Evolutionary conservation across 2,113 vertebrate genomes (phyloP).

Genomic region (Pimephales promelas): DNA sequence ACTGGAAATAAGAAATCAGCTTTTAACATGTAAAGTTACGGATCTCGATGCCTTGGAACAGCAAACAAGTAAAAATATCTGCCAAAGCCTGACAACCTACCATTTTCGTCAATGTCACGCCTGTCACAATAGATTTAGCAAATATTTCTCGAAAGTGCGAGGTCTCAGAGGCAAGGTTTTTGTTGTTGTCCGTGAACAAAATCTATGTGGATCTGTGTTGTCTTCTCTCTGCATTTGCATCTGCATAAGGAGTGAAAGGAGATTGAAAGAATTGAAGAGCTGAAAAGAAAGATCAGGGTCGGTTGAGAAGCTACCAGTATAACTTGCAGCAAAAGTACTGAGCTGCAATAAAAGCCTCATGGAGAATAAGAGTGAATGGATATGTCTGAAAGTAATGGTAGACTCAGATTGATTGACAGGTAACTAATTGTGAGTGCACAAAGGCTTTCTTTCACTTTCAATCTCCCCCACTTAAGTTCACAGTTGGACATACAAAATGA

Average conservation of each 20-base stretch:
- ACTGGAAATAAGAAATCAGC: slow-evolving; percentile 30
- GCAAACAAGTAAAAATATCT: slow-evolving; percentile 47
- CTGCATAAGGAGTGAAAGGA: slow-evolving; percentile 42
- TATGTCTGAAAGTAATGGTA: slow-evolving; percentile 25
- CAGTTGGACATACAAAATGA: slow-evolving; percentile 70
- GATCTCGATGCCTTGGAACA: slow-evolving; percentile 40
- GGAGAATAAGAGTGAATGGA: slow-evolving; percentile 39
- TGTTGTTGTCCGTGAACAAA: slow-evolving; percentile 53
- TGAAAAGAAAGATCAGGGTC: slow-evolving; percentile 15
- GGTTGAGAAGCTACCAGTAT: slow-evolving; percentile 43
- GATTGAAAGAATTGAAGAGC: slow-evolving; percentile 8
- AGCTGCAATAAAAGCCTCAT: slow-evolving; percentile 27
- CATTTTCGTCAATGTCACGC: slow-evolving; percentile 55
- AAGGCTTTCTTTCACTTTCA: slow-evolving; percentile 52
- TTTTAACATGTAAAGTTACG: slow-evolving; percentile 30
- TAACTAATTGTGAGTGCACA: slow-evolving; percentile 60
- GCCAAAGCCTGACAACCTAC: slow-evolving; percentile 43
- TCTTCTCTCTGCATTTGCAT: slow-evolving; percentile 20
- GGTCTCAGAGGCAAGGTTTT: slow-evolving; percentile 49
- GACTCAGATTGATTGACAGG: slow-evolving; percentile 4
- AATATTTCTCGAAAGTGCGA: slow-evolving; percentile 51
- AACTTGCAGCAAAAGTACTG: slow-evolving; percentile 45
- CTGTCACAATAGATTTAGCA: slow-evolving; percentile 58
- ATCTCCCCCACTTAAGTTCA: slow-evolving; percentile 58
- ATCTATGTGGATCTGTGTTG: slow-evolving; percentile 41